These are phyloP conservation scores for Pygocentrus nattereri DNA, from an alignment of 2,797 vertebrate genomes.

Conservation along the genomic window DNA sequence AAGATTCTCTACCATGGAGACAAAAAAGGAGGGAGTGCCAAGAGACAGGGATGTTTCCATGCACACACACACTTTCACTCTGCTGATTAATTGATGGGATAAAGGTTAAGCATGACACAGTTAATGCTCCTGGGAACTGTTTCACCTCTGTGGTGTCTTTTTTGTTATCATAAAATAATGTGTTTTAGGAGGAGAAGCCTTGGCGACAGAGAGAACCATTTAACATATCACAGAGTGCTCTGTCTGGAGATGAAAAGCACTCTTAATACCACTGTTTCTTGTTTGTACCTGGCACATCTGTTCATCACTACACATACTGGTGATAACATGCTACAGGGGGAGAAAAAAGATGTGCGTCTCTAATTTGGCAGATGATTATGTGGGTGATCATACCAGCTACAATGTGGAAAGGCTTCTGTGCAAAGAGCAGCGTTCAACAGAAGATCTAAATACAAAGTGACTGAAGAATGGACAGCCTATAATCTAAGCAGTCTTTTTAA, in stretches of 20 bases:
- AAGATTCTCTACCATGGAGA: conserved; percentile 66
- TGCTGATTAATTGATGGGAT: conserved; percentile 47
- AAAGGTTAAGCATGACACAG: conserved; percentile 73
- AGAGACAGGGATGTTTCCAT: conserved; percentile 48
- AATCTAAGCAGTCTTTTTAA: background rate
- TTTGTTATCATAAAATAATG: conserved; percentile 74
- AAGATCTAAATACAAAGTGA: conserved; percentile 21
- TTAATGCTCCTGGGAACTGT: conserved; percentile 73
- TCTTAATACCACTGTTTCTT: conserved; percentile 6
- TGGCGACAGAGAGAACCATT: conserved; percentile 60
- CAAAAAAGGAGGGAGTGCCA: conserved; percentile 56
- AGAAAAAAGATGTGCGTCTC: conserved; percentile 4
- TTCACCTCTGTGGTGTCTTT: conserved; percentile 65
- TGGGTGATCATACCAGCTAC: background rate
- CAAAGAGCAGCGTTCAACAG: background rate
- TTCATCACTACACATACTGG: conserved; percentile 1
- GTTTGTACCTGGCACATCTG: conserved; percentile 21
- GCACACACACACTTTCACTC: background rate
- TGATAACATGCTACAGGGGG: background rate
- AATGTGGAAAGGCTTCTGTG: background rate
- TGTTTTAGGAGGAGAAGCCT: conserved; percentile 60
- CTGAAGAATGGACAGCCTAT: background rate
- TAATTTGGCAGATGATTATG: conserved; percentile 24
- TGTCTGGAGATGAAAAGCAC: conserved; percentile 62
- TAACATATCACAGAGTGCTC: conserved; percentile 45